Conservation (phyloP, 2,888 invertebrate species). For the Drosophila paramelanica region DNA sequence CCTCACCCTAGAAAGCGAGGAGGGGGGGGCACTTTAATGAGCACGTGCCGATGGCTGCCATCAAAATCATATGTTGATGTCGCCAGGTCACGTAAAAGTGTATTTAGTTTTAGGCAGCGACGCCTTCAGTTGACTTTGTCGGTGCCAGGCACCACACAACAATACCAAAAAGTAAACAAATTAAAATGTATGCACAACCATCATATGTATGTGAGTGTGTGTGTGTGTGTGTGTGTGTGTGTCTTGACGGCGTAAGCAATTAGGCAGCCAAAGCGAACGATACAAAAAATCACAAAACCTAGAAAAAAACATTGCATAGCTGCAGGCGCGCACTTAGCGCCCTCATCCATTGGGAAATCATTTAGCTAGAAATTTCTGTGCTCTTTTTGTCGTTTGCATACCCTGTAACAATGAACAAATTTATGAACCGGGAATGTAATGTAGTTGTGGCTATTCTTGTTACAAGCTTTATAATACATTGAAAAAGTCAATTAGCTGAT, state of each 20-base stretch:
- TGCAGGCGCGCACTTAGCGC: slow-evolving; percentile 59
- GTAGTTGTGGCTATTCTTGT: not conserved
- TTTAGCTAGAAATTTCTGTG: slow-evolving; percentile 57
- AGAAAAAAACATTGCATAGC: slow-evolving; percentile 65
- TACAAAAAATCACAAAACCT: not conserved
- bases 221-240: slow-evolving; percentile 27
- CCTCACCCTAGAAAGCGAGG: no score
- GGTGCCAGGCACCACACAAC: slow-evolving; percentile 62
- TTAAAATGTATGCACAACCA: slow-evolving; percentile 75
- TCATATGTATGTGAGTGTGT: slow-evolving; percentile 6
- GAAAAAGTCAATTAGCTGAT: no score
- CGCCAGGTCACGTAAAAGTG: slow-evolving; percentile 76
- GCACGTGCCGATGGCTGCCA: slow-evolving; percentile 50
- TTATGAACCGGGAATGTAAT: no score
- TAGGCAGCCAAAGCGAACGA: slow-evolving; percentile 34
- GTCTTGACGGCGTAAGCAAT: slow-evolving; percentile 64
- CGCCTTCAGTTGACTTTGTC: slow-evolving; percentile 21
- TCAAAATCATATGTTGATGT: slow-evolving; percentile 72
- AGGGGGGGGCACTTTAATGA: slow-evolving; percentile 38
- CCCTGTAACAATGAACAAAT: slow-evolving; percentile 17
- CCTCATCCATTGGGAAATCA: slow-evolving; percentile 57
- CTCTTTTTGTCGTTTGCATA: slow-evolving; percentile 28
- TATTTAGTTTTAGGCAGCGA: slow-evolving; percentile 67
- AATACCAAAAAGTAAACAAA: slow-evolving; percentile 74
- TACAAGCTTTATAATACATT: no score